A percentile compares a stretch with the other conserved stretches of the same genome.
Conservation (phyloP, 2,797 vertebrate genomes). For the Arrhamphus sclerolepis region DNA sequence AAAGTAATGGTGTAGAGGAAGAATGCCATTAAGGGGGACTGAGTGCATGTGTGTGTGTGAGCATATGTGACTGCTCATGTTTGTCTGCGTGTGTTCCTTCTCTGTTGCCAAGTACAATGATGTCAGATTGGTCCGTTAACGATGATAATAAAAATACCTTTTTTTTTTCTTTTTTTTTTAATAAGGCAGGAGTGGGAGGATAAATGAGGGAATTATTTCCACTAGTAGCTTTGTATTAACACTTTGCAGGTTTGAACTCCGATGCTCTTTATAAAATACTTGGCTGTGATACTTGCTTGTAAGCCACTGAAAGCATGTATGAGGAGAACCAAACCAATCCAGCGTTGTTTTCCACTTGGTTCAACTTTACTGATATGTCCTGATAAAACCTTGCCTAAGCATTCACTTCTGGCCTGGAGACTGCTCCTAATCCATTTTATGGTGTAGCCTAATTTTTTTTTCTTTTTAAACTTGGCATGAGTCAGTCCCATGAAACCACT, state of each 20-base stretch:
- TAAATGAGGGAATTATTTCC: conserved; percentile 34
- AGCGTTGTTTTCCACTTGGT: conserved; percentile 22
- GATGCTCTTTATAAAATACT: neutral
- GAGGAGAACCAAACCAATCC: conserved; percentile 37
- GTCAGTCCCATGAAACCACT: conserved; percentile 11
- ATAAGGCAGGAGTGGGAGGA: conserved; percentile 11
- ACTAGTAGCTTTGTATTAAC: conserved; percentile 33
- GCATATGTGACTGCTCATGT: conserved; percentile 29
- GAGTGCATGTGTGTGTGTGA: conserved; percentile 5
- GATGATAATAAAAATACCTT: conserved; percentile 31
- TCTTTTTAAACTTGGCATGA: neutral
- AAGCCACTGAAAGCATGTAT: conserved; percentile 45
- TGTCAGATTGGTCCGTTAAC: conserved; percentile 50
- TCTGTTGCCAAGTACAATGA: conserved; percentile 32
- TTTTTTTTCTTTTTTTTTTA: conserved; percentile 24
- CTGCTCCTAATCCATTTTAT: conserved; percentile 30
- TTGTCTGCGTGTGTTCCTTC: conserved; percentile 34
- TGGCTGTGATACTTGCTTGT: neutral
- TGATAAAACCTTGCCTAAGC: conserved; percentile 42
- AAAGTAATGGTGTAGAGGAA: conserved; percentile 64
- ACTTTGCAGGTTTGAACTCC: conserved; percentile 16
- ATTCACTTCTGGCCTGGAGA: conserved; percentile 24
- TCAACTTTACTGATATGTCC: conserved; percentile 38
- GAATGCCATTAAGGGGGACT: conserved; percentile 37
- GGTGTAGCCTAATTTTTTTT: conserved; percentile 5